These are phyloP conservation scores for Periparus ater DNA, from an alignment of 2,797 vertebrate species.

Conservation along the genomic window DNA sequence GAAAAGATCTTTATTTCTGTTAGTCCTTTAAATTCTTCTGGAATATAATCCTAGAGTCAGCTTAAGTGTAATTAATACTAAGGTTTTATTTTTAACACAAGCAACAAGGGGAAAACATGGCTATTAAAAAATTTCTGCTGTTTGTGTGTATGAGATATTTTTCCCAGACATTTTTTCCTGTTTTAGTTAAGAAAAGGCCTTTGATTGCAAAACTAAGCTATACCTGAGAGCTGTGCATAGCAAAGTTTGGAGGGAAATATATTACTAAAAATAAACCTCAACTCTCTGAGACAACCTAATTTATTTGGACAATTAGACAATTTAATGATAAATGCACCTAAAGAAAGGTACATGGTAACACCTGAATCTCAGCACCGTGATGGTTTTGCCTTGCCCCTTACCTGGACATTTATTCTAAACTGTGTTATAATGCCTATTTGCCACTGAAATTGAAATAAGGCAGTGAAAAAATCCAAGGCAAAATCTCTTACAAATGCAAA, in stretches of 20 bases:
- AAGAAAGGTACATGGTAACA: not conserved
- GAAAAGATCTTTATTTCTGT: slow-evolving; percentile 52
- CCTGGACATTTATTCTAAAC: not conserved
- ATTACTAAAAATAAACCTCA: not conserved
- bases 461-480: not conserved
- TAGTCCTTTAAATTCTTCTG: slow-evolving; percentile 71
- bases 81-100: slow-evolving; percentile 57
- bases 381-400: not conserved
- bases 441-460: not conserved
- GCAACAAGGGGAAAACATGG: not conserved
- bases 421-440: not conserved
- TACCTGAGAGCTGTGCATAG: not conserved
- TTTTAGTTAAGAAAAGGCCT: not conserved
- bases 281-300: not conserved
- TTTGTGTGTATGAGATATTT: not conserved
- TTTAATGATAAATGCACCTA: not conserved
- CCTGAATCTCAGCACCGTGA: not conserved
- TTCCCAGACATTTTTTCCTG: not conserved
- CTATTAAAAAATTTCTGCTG: slow-evolving; percentile 4
- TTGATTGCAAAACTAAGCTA: not conserved
- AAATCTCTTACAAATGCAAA: not conserved
- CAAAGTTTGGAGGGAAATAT: not conserved
- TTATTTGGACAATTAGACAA: not conserved
- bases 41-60: slow-evolving; percentile 69
- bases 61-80: slow-evolving; percentile 76